These are phyloP conservation scores for Istiophorus platypterus DNA, from an alignment of 2,113 vertebrate species.

Conservation along the genomic window DNA sequence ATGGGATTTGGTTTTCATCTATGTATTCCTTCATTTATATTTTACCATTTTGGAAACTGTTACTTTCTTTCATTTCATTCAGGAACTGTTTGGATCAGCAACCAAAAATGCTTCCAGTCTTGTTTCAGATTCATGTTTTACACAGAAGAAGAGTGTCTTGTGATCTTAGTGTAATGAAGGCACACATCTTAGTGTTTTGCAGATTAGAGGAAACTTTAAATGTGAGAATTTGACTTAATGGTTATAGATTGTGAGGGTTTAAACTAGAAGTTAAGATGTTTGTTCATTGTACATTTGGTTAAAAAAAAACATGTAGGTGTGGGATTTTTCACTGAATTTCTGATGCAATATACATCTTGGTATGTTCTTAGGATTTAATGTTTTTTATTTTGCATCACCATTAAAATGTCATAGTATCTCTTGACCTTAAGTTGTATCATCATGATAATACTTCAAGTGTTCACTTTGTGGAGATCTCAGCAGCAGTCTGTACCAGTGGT, in stretches of 20 bases:
- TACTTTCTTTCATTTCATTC: slow-evolving; percentile 18
- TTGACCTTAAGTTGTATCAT: slow-evolving; percentile 16
- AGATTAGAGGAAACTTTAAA: slow-evolving; percentile 9
- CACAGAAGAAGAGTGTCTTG: neutral
- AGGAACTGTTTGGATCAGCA: slow-evolving; percentile 25
- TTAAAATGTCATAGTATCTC: slow-evolving; percentile 1
- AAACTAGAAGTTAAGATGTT: neutral
- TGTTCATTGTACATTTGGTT: slow-evolving; percentile 10
- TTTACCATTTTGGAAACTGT: neutral
- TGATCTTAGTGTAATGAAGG: slow-evolving; percentile 6
- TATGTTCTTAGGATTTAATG: slow-evolving; percentile 30
- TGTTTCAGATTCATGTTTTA: neutral
- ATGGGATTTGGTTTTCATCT: slow-evolving; percentile 17
- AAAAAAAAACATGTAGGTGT: slow-evolving; percentile 9
- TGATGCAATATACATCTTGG: slow-evolving; percentile 57
- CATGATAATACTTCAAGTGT: neutral
- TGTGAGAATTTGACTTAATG: slow-evolving; percentile 32
- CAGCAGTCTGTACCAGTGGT: neutral
- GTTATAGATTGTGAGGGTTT: slow-evolving; percentile 5
- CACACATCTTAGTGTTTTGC: neutral
- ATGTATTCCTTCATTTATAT: neutral
- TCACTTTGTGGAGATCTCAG: neutral
- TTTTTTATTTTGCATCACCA: slow-evolving; percentile 5
- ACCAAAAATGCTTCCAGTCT: slow-evolving; percentile 11
- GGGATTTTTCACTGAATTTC: slow-evolving; percentile 42